Percentiles rank a stretch among this genome's conserved stretches.
Evolutionary conservation across 2,797 vertebrate species (phyloP).

Genomic region (Rhabdomys pumilio): DNA sequence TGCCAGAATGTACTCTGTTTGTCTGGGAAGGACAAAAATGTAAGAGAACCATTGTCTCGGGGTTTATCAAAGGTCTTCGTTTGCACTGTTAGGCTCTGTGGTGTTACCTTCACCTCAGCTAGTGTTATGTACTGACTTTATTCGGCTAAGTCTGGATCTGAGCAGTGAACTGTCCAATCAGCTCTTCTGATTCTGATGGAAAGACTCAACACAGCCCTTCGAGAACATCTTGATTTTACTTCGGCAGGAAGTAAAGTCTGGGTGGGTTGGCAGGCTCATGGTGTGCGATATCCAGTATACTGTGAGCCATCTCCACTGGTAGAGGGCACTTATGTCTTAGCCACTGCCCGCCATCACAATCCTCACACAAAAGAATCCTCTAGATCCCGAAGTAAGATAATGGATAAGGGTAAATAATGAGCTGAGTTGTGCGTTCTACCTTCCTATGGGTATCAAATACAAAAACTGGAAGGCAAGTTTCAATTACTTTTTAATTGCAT

Average conservation of each 20-base stretch:
- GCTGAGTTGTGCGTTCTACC: slow-evolving; percentile 4
- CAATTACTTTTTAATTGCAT: slow-evolving; percentile 38
- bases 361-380: slow-evolving; percentile 33
- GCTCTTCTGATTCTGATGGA: background rate
- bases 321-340: background rate
- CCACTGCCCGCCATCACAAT: background rate
- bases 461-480: slow-evolving; percentile 2
- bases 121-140: background rate
- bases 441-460: slow-evolving; percentile 11
- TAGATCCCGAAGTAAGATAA: slow-evolving; percentile 15
- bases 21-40: background rate
- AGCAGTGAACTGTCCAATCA: fast-evolving
- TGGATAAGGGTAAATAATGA: background rate
- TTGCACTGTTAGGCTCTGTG: background rate
- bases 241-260: background rate
- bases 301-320: background rate
- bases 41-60: background rate
- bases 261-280: background rate
- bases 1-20: background rate
- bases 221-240: background rate
- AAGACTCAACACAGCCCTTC: background rate
- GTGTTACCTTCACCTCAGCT: background rate
- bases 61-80: too few species aligned
- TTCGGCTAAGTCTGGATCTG: background rate
- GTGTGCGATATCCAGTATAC: background rate